These are phyloP conservation scores for Momotus momota DNA, from an alignment of 2,797 vertebrate species.

Conservation along the genomic window DNA sequence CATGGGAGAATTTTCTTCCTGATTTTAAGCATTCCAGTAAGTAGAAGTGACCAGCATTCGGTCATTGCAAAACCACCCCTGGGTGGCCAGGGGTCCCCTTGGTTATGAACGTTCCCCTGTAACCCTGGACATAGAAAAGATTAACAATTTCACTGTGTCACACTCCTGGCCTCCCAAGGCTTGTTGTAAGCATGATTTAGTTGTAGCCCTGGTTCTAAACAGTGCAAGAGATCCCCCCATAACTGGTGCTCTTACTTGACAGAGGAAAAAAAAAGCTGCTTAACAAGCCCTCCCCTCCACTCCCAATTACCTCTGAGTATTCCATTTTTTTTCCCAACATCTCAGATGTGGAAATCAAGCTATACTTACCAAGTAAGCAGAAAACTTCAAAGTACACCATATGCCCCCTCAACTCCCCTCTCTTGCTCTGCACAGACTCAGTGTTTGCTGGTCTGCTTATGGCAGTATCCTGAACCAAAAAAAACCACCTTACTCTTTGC, in stretches of 20 bases:
- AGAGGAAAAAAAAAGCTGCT: neutral
- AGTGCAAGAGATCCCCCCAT: neutral
- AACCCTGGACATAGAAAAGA: neutral
- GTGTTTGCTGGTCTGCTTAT: neutral
- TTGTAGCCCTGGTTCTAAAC: neutral
- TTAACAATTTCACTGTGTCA: neutral
- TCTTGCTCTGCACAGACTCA: neutral
- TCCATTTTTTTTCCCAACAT: neutral
- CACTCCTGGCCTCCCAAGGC: neutral
- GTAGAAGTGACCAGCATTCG: neutral
- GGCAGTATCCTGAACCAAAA: neutral
- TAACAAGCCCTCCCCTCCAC: neutral
- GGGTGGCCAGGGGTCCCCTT: neutral
- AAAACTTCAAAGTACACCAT: neutral
- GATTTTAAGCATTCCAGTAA: neutral
- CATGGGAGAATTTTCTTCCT: neutral
- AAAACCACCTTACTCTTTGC: neutral
- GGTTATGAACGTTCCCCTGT: neutral
- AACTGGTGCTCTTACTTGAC: neutral
- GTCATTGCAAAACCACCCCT: neutral
- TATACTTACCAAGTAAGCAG: neutral
- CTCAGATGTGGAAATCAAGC: neutral
- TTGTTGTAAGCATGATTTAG: neutral
- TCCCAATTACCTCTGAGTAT: rapidly evolving
- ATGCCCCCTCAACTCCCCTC: rapidly evolving